Evolutionary conservation across 2,797 vertebrate species (phyloP), one percentile per base, ranked within the genome.

Genomic region (Cichlasoma orientale): DNA sequence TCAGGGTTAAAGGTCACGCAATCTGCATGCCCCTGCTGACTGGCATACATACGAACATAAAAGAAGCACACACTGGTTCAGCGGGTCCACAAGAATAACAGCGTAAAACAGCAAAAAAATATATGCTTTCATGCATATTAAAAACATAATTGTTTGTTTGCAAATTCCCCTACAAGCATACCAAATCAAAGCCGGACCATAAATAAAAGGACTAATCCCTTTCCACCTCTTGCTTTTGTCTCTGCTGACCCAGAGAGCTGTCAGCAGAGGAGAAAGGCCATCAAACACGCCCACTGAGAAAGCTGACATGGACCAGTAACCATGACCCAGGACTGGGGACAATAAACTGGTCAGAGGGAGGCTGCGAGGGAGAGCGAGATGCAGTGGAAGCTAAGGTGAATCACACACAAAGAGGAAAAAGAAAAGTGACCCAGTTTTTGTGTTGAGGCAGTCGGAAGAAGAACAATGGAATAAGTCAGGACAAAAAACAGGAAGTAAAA

Each of bases 241-340:
- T 86, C 76, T 68, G 27, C 61, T 84, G 90, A 91, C 88, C 96
- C 95, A 95, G 94, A 81, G 95, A 96, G 95, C 96, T 98, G 97
- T 97, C 97, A 97, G 85, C 72, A 79, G 88, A 71, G 94, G 95
- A 98, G 96, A 98, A 98, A 97, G 95, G 95, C 93, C 93, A 87
- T 98, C 97, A 97, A 94, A 94, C 95, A 95, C 78, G 31, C 89
- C 87, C 86, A 86, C 82, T 87, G 82, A 89, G 95, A 93, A 90
- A 90, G 92, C 94, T 96, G 96, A 97, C 96, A 97, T 90, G 94
- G 95, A 95, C 96, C 92, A 94, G 93, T 94, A 93, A 95, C 96
- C 96, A 84, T 93, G 94, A 94, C 93, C 94, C 90, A 75, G 84
- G 90, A 91, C 94, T 93, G 92, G 89, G 80, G 80, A 93, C 89